Percentiles rank a stretch among this genome's conserved stretches.
Evolutionary conservation across 2,888 invertebrate species (phyloP).

Genomic region (Hetaerina titia): DNA sequence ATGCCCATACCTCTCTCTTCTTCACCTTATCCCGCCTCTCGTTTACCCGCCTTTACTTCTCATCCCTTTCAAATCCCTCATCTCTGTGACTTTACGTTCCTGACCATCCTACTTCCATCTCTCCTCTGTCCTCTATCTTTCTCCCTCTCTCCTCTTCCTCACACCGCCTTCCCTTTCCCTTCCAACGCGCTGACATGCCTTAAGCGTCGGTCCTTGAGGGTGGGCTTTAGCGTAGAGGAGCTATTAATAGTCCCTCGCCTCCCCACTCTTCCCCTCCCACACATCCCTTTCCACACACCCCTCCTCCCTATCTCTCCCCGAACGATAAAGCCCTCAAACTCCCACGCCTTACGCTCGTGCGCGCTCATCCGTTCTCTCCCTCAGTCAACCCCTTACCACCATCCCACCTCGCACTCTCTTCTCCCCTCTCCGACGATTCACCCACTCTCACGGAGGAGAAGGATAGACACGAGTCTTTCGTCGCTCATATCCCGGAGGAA

Average conservation of each 20-base stretch:
- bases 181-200: background rate
- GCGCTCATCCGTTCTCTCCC: background rate
- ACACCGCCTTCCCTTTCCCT: background rate
- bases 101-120: background rate
- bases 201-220: constrained; percentile 29
- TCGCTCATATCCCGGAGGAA: constrained; percentile 29
- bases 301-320: background rate
- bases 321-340: constrained; percentile 12
- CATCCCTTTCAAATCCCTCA: too few species aligned
- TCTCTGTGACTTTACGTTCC: background rate
- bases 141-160: background rate
- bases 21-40: too few species aligned
- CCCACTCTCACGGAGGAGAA: background rate
- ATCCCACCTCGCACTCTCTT: background rate
- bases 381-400: background rate
- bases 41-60: too few species aligned
- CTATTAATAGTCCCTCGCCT: constrained; percentile 19
- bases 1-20: background rate
- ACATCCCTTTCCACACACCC: background rate
- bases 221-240: background rate
- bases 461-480: background rate
- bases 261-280: background rate
- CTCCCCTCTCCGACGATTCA: background rate
- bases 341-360: background rate
- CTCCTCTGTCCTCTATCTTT: background rate